Evolutionary conservation across 2,888 invertebrate species (phyloP).

Genomic region (Serripes groenlandicus): DNA sequence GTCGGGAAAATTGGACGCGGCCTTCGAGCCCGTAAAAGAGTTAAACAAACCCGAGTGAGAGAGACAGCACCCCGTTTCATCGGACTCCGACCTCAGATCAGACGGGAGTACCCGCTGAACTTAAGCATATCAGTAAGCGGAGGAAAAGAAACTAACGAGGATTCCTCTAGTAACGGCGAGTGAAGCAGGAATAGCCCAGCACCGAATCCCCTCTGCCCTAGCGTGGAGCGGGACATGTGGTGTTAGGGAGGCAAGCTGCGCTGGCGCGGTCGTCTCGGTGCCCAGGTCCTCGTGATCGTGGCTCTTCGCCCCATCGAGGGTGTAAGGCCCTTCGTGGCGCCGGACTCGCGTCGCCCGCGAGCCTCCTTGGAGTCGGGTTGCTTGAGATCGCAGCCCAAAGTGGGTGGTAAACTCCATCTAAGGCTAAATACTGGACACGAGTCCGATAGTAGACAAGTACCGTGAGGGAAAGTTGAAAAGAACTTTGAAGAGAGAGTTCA

Average conservation of each 20-base stretch:
- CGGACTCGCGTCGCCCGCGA: constrained; percentile 36
- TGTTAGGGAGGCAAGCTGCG: constrained; percentile 87
- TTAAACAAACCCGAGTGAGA: too few relatives aligned
- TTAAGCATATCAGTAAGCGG: constrained; percentile 91
- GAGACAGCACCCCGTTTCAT: not conserved
- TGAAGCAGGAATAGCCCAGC: constrained; percentile 89
- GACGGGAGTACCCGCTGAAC: constrained; percentile 87
- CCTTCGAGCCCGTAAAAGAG: too few relatives aligned
- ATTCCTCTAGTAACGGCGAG: constrained; percentile 90
- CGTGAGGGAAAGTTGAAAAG: constrained; percentile 90
- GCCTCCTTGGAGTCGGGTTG: constrained; percentile 69
- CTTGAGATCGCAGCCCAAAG: constrained; percentile 83
- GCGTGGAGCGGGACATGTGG: constrained; percentile 87
- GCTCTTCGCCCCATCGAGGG: constrained; percentile 77
- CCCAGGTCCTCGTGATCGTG: constrained; percentile 82
- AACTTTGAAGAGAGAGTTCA: constrained; percentile 90
- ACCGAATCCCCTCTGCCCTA: constrained; percentile 88
- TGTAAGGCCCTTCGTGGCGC: constrained; percentile 52
- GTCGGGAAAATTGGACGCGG: too few relatives aligned
- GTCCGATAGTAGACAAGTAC: constrained; percentile 90
- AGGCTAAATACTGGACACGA: constrained; percentile 89
- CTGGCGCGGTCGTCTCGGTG: constrained; percentile 60
- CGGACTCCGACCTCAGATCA: constrained; percentile 83
- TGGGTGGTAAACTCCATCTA: constrained; percentile 79
- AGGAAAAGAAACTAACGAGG: constrained; percentile 91